Conservation (phyloP, 2,797 vertebrate genomes). For the Labroides dimidiatus region DNA sequence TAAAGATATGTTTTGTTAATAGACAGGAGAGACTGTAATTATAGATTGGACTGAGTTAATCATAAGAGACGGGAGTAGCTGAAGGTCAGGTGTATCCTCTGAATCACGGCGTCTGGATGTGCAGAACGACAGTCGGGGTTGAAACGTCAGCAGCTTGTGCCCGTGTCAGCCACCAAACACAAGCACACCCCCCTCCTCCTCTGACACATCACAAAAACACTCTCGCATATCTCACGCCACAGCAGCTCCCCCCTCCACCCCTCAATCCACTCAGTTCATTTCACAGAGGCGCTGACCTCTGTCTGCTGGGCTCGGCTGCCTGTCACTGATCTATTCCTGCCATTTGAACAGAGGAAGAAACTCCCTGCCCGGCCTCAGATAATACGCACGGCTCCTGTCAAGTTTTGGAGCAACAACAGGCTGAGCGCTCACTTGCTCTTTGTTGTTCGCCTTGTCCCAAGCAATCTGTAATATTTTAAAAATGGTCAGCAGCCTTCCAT, state of each 20-base stretch:
- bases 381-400: constrained; percentile 63
- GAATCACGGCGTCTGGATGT: constrained; percentile 48
- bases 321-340: constrained; percentile 79
- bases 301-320: constrained; percentile 73
- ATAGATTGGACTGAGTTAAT: constrained; percentile 60
- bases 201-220: constrained; percentile 54
- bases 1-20: constrained; percentile 55
- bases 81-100: constrained; percentile 67
- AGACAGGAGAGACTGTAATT: constrained; percentile 56
- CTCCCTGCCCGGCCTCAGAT: constrained; percentile 66
- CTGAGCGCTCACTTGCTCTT: constrained; percentile 28
- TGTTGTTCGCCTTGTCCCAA: constrained; percentile 52
- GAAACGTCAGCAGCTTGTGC: constrained; percentile 65
- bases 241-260: constrained; percentile 19
- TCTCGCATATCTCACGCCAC: constrained; percentile 38
- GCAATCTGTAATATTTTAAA: constrained; percentile 48
- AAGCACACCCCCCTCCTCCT: constrained; percentile 35
- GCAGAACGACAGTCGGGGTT: constrained; percentile 21
- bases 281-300: constrained; percentile 72
- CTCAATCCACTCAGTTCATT: constrained; percentile 58
- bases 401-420: constrained; percentile 54
- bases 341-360: constrained; percentile 69
- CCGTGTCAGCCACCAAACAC: constrained; percentile 48
- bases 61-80: constrained; percentile 51
- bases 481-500: constrained; percentile 35